Conservation (phyloP, 2,797 vertebrate species). For the Pseudopleuronectes americanus region DNA sequence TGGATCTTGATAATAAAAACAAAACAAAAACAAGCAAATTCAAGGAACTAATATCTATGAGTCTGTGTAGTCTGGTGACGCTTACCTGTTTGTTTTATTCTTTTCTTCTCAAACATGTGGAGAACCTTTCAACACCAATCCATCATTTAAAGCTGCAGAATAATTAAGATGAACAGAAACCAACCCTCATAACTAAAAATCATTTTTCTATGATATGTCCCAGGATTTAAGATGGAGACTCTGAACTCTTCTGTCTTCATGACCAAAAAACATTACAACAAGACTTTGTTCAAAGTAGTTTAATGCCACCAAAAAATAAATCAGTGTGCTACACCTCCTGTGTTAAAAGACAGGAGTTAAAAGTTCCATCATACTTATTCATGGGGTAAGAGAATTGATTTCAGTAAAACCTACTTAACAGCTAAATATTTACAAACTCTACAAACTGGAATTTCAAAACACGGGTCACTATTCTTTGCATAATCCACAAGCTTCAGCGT, state of each 20-base stretch:
- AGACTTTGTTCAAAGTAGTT: conserved; percentile 45
- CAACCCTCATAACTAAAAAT: no score
- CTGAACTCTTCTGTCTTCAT: neutral
- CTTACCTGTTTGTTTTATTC: no score
- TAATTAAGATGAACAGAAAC: no score
- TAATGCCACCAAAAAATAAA: conserved; percentile 67
- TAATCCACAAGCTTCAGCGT: neutral
- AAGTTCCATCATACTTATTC: conserved; percentile 34
- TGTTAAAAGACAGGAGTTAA: conserved; percentile 28
- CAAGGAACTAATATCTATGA: no score
- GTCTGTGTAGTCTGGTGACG: no score
- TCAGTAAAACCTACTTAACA: conserved; percentile 41
- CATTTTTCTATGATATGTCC: neutral
- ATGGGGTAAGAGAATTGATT: conserved; percentile 11
- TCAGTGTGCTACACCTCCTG: conserved; percentile 25
- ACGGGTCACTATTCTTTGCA: conserved; percentile 7
- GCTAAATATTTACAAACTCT: neutral
- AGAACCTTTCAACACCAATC: neutral
- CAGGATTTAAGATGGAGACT: neutral
- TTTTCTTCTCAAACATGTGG: no score
- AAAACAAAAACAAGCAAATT: no score
- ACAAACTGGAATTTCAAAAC: conserved; percentile 1
- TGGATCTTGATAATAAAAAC: no score
- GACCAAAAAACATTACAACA: neutral
- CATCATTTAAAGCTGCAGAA: no score